phyloP scores from a whole-genome alignment of 2,113 vertebrate species.

The Pangasianodon gigas region DNA sequence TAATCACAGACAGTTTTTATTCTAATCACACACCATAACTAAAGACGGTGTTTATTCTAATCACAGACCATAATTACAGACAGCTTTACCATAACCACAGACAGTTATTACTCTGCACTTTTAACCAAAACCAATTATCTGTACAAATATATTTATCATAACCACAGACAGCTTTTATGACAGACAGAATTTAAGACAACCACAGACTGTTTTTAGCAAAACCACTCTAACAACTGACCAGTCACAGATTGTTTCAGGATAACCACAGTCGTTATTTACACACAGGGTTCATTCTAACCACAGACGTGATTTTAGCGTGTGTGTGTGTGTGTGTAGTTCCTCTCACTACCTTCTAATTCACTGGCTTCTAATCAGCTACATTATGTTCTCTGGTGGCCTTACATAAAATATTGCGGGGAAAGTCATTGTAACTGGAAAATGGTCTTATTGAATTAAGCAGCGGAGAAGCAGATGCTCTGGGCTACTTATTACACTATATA shows the following conservation, averaged over 20 bases:
- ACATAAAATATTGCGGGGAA: background rate
- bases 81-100: too few relatives aligned
- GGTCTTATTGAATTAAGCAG: background rate
- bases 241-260: background rate
- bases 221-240: background rate
- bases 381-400: background rate
- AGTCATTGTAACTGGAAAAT: background rate
- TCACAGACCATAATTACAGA: too few relatives aligned
- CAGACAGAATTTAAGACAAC: background rate
- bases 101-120: background rate
- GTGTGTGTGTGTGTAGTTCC: background rate
- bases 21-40: too few relatives aligned
- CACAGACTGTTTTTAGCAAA: background rate
- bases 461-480: background rate
- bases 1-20: too few relatives aligned
- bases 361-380: conserved; percentile 4
- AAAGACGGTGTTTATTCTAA: too few relatives aligned
- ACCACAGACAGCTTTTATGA: background rate
- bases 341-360: background rate
- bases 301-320: background rate
- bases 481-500: background rate
- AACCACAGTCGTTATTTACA: background rate
- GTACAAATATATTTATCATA: background rate
- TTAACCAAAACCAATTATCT: background rate
- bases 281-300: background rate